Conservation (phyloP, 2,888 invertebrate species). For the Caenorhabditis virilis region DNA sequence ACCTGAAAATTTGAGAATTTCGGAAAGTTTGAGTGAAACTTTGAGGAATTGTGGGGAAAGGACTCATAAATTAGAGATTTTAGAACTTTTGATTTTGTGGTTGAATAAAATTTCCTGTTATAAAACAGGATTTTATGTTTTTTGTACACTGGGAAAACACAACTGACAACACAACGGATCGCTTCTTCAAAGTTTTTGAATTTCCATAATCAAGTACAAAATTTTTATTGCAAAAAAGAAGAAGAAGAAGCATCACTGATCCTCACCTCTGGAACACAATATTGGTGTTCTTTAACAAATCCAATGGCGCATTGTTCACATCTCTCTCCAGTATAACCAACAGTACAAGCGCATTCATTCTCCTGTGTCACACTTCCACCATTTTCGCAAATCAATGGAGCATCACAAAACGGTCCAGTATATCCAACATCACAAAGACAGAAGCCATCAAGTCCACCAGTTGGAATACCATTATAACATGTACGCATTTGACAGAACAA, state of each 20-base stretch:
- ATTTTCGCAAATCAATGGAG: slow-evolving; percentile 47
- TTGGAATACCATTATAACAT: slow-evolving; percentile 53
- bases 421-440: slow-evolving; percentile 54
- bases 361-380: slow-evolving; percentile 46
- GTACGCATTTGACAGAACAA: slow-evolving; percentile 49
- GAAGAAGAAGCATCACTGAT: background rate
- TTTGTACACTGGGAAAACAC: too few species aligned
- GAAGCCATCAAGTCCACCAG: slow-evolving; percentile 49
- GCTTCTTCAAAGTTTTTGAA: too few species aligned
- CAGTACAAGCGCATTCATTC: slow-evolving; percentile 49
- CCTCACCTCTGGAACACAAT: slow-evolving; percentile 48
- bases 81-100: too few species aligned
- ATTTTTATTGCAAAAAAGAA: background rate
- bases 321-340: slow-evolving; percentile 46
- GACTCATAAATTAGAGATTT: too few species aligned
- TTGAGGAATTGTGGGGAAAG: too few species aligned
- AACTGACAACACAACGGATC: too few species aligned
- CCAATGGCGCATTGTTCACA: slow-evolving; percentile 47
- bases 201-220: background rate
- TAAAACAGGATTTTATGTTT: too few species aligned
- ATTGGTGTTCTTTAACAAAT: slow-evolving; percentile 35
- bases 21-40: too few species aligned
- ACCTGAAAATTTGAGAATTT: slow-evolving; percentile 14
- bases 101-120: too few species aligned
- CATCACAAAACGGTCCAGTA: slow-evolving; percentile 55